These are phyloP conservation scores for Thrips palmi DNA, from an alignment of 1,140 invertebrate species.

Conservation along the genomic window DNA sequence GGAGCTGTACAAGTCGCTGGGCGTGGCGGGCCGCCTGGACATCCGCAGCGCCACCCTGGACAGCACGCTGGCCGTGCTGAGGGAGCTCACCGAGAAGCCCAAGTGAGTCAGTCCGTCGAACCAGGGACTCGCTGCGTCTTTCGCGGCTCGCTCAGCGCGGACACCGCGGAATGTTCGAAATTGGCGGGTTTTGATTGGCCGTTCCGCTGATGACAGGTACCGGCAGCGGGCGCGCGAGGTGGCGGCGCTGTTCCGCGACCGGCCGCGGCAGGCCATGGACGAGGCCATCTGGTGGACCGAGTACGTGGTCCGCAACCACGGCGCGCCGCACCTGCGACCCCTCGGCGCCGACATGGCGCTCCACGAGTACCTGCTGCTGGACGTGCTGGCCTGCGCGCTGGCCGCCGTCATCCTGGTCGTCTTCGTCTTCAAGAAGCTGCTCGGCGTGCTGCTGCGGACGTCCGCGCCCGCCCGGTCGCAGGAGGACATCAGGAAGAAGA, in stretches of 20 bases:
- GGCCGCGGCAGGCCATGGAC: slow-evolving; percentile 29
- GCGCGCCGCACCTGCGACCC: slow-evolving; percentile 25
- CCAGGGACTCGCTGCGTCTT: too few species aligned
- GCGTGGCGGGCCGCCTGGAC: slow-evolving; percentile 20
- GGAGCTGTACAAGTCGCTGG: slow-evolving; percentile 8
- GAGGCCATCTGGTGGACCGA: slow-evolving; percentile 40
- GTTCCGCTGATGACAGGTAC: too few species aligned
- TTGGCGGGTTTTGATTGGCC: too few species aligned
- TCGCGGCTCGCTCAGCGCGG: too few species aligned
- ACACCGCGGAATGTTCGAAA: too few species aligned
- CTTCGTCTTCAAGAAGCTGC: neutral
- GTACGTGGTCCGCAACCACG: slow-evolving; percentile 29
- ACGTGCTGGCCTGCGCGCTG: slow-evolving; percentile 24
- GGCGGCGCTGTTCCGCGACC: slow-evolving; percentile 32
- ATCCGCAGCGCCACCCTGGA: slow-evolving; percentile 21
- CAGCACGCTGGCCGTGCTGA: neutral
- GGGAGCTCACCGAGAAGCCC: neutral
- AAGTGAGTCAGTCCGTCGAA: too few species aligned
- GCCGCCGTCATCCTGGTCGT: neutral
- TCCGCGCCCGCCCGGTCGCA: slow-evolving; percentile 1
- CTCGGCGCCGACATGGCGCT: slow-evolving; percentile 32
- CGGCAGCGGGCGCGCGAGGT: slow-evolving; percentile 26
- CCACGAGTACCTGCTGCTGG: slow-evolving; percentile 37
- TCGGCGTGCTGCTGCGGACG: neutral
- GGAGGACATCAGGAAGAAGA: too few species aligned